Conservation (phyloP, 1,140 invertebrate species). For the Zaprionus lachaisei region DNA sequence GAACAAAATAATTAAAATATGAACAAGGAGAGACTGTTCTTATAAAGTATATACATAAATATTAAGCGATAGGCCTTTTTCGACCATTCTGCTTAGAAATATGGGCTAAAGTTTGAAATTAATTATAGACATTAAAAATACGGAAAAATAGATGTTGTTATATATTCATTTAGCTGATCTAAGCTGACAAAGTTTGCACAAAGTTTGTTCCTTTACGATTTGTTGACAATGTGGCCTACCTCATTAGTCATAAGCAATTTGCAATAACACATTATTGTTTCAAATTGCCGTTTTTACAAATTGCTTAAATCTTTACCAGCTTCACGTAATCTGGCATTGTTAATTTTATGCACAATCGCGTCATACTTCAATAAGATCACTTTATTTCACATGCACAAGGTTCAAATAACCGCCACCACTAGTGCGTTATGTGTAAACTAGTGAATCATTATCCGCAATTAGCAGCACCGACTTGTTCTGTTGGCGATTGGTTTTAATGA, state of each 20-base stretch:
- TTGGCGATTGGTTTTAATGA: conserved; percentile 1
- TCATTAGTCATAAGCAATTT: conserved; percentile 7
- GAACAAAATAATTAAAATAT: background rate
- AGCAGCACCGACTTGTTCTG: conserved; percentile 16
- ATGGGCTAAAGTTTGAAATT: too few species aligned
- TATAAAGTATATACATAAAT: too few species aligned
- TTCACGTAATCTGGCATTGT: conserved; percentile 12
- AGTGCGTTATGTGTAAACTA: conserved; percentile 19
- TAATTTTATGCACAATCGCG: background rate
- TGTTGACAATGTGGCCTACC: background rate
- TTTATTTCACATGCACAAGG: conserved; percentile 25
- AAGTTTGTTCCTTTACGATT: background rate
- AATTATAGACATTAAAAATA: too few species aligned
- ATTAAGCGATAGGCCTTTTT: too few species aligned
- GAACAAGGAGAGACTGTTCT: too few species aligned
- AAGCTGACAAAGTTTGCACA: background rate
- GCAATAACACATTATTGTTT: conserved; percentile 10
- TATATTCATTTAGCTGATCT: too few species aligned
- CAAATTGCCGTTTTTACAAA: conserved; percentile 12
- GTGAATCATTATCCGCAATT: conserved; percentile 62
- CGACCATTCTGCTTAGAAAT: too few species aligned
- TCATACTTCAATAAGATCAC: conserved; percentile 1
- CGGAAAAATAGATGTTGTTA: too few species aligned
- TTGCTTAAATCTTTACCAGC: conserved; percentile 5
- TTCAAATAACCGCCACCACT: conserved; percentile 22